phyloP scores from a whole-genome alignment of 2,113 vertebrate species.

The Malurus alboscapulatus region DNA sequence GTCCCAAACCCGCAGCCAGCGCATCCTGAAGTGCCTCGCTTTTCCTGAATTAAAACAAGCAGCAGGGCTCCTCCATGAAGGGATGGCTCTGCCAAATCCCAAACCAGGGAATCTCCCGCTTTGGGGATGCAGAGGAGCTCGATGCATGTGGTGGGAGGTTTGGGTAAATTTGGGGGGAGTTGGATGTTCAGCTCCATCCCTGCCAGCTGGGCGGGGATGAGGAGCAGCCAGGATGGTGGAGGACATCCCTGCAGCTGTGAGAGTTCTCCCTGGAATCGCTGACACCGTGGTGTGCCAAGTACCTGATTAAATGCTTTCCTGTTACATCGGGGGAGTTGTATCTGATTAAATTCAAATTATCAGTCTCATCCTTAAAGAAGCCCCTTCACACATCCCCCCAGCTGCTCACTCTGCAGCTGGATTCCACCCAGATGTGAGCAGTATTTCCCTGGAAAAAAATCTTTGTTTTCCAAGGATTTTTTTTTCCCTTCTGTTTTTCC shows the following conservation, averaged over 20 bases:
- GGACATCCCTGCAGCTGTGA: neutral
- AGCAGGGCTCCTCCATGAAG: fast-evolving
- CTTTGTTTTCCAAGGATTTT: neutral
- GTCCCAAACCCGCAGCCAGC: neutral
- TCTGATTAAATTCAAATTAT: neutral
- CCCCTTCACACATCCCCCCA: neutral
- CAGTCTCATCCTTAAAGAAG: neutral
- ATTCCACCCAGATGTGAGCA: neutral
- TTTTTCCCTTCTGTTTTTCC: neutral
- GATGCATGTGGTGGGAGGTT: fast-evolving
- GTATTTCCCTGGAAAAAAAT: neutral
- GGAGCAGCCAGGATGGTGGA: neutral
- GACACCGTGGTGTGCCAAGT: neutral
- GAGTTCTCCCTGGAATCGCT: neutral
- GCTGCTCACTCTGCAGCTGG: neutral
- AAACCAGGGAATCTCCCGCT: neutral
- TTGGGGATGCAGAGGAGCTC: neutral
- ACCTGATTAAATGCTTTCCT: constrained; percentile 42
- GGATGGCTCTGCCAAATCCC: neutral
- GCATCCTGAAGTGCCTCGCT: neutral
- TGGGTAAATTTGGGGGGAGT: neutral
- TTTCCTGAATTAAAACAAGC: neutral
- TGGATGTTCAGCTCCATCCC: neutral
- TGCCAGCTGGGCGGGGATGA: fast-evolving
- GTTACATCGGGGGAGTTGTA: neutral